Evolutionary conservation across 2,113 vertebrate species (phyloP), one percentile per base, ranked within the genome.

Genomic region (Vulpes vulpes): DNA sequence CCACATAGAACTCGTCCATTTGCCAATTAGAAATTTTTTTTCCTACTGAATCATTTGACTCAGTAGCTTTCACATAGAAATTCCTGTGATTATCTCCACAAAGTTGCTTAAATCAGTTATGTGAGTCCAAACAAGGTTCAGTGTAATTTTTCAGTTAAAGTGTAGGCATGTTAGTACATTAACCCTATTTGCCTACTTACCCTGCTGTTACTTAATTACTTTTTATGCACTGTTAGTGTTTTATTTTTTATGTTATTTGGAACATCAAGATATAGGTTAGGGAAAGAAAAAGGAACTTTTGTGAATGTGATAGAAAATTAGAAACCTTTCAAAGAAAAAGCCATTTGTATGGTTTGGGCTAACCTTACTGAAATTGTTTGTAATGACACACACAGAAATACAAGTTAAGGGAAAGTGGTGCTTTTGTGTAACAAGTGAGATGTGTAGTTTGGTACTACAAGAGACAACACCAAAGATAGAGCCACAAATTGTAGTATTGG

Each of bases 71-170:
- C 30, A 25, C 76, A 14, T 64, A 92, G 80, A 97, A 69, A 89
- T 69, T 27, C 55, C 15, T 71, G 35, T 93, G 65, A 86, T 5
- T 94, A 67, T 57, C 93, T 87, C 64, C 89, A 74, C 8, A 69
- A 82, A 94, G 51, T 92, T 84, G 49, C 43, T 62, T 80, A 55
- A 91, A 94, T 97, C 92, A 88, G 92, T 89, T 87, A 78, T 97
- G 87, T 89, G 74, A 84, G 82, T 94, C 97, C 91, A 87, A 92
- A 55, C 80, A 81, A 69, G 82, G 69, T 91, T 97, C 89, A 86
- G 27, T 73, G 22, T 94, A 67, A 84, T 93, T 97, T 89, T 97
- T 92, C 64, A 85, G 64, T 94, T 94, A 80, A 79, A 96, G 78
- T 89, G 79, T 88, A 91, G 14, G 86, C 60, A 6, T 95, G 23